Conservation (phyloP, 2,797 vertebrate species). For the Tadarida brasiliensis region DNA sequence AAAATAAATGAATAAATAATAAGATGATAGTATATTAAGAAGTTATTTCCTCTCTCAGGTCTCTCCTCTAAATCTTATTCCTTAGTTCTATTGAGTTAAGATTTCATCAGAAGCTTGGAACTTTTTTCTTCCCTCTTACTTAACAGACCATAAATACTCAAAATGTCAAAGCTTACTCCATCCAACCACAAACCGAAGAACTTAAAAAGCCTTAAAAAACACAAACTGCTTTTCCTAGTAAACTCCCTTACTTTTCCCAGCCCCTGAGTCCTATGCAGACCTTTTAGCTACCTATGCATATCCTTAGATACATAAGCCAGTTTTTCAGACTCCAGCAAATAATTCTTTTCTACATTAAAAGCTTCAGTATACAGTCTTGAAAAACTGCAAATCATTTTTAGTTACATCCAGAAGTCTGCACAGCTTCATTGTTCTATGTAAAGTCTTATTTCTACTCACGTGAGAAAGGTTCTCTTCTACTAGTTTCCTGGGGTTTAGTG, state of each 20-base stretch:
- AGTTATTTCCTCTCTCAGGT: not conserved
- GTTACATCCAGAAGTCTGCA: too few relatives aligned
- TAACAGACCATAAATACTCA: not conserved
- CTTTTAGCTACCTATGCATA: slow-evolving; percentile 34
- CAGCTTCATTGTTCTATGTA: too few relatives aligned
- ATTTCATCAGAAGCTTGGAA: not conserved
- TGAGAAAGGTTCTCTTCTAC: slow-evolving; percentile 99
- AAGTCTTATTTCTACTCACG: too few relatives aligned
- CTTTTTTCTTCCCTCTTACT: not conserved
- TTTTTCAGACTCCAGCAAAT: slow-evolving; percentile 34
- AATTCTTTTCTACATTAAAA: slow-evolving; percentile 77
- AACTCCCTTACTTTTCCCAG: slow-evolving; percentile 46
- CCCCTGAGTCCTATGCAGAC: slow-evolving; percentile 26
- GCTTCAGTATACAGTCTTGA: too few relatives aligned
- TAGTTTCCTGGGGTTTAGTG: slow-evolving; percentile 98
- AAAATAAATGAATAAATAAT: too few relatives aligned
- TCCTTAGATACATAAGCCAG: slow-evolving; percentile 19
- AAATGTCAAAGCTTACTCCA: slow-evolving; percentile 25
- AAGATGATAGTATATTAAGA: slow-evolving; percentile 34
- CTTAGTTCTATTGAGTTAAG: not conserved
- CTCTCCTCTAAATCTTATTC: slow-evolving; percentile 26
- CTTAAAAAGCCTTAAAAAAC: slow-evolving; percentile 27
- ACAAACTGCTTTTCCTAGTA: slow-evolving; percentile 63
- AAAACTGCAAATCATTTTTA: too few relatives aligned
- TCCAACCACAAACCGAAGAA: slow-evolving; percentile 59